phyloP scores from a whole-genome alignment of 2,888 invertebrate genomes.

The Mythimna ferrago region DNA sequence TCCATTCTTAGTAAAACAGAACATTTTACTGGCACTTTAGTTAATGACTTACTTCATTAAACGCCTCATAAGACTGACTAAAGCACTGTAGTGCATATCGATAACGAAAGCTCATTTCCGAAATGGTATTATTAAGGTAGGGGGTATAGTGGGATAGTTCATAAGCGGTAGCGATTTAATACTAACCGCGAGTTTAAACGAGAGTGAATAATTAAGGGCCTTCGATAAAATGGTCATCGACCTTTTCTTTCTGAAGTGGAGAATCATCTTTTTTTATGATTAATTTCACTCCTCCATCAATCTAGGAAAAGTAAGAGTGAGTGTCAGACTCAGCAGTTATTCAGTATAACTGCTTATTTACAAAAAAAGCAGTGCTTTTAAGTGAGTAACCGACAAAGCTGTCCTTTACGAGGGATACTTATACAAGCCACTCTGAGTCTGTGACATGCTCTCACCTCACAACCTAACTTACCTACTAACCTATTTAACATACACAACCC shows the following conservation, averaged over 20 bases:
- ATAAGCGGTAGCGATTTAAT: conserved; percentile 39
- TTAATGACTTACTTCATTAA: conserved; percentile 88
- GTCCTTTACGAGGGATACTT: no score
- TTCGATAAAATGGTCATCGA: no score
- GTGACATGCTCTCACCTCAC: neutral
- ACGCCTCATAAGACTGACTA: conserved; percentile 74
- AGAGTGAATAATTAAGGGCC: no score
- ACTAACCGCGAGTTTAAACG: neutral
- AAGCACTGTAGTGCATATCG: conserved; percentile 74
- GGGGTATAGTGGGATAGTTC: conserved; percentile 41
- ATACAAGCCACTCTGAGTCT: neutral
- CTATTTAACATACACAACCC: no score
- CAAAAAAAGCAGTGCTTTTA: neutral
- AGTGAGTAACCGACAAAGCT: no score
- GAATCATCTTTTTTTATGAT: no score
- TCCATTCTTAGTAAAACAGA: conserved; percentile 74
- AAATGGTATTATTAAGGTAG: conserved; percentile 76
- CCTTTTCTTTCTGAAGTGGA: no score
- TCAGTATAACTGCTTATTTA: no score
- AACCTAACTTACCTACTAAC: no score
- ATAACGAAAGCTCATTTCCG: conserved; percentile 77
- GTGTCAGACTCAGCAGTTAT: no score
- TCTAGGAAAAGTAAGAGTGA: no score
- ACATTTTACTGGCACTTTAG: conserved; percentile 80
- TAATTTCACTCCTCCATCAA: no score